Percentiles rank a stretch among this genome's conserved stretches.
Evolutionary conservation across 37 sponge, comb jelly and placozoan genomes (phyloP).

Genomic region (Theonella swinhoei): DNA sequence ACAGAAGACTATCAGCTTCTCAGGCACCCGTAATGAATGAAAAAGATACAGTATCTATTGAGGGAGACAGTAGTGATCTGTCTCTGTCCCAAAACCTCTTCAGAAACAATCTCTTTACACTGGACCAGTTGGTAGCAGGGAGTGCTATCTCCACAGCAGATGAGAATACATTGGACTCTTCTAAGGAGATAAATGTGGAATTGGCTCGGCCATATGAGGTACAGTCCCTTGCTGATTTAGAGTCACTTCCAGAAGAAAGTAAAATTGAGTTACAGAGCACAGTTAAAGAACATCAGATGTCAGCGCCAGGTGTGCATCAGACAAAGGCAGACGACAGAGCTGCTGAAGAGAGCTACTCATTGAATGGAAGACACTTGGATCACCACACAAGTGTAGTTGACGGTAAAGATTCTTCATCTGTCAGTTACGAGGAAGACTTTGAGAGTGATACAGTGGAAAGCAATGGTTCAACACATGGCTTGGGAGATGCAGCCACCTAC

Average conservation of each 20-base stretch:
- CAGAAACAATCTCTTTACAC: slow-evolving; percentile 1
- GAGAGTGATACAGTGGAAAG: not conserved
- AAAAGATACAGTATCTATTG: not conserved
- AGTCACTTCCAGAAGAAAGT: not conserved
- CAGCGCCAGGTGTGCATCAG: not conserved
- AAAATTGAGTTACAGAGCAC: not conserved
- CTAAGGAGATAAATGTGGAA: no score
- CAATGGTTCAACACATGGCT: not conserved
- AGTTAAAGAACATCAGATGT: not conserved
- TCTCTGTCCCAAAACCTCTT: not conserved
- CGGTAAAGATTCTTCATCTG: no score
- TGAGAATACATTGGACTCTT: no score
- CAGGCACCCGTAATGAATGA: no score
- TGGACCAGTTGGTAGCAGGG: slow-evolving; percentile 3
- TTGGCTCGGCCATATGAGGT: no score
- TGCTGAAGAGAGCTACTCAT: no score
- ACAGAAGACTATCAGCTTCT: no score
- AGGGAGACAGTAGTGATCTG: not conserved
- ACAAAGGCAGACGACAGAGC: no score
- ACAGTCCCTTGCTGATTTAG: not conserved
- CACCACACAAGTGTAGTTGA: no score
- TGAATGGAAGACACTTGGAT: no score
- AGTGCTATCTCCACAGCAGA: not conserved
- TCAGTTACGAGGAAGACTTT: not conserved
- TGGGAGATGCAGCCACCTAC: no score